phyloP scores from a whole-genome alignment of 2,797 vertebrate genomes.

The Schizopygopsis pylzovi region DNA sequence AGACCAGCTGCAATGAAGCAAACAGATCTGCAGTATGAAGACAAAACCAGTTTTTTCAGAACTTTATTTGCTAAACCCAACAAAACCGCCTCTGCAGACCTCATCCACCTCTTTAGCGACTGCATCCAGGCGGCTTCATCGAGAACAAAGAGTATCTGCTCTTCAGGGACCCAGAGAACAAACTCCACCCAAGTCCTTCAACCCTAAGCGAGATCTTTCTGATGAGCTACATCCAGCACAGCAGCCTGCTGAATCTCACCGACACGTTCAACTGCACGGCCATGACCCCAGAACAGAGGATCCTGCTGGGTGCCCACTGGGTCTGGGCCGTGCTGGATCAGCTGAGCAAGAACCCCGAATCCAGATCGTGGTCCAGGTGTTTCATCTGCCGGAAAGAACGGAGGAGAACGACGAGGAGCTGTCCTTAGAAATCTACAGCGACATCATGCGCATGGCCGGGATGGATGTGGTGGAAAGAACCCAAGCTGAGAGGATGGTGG shows the following conservation, averaged over 20 bases:
- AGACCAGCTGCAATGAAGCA: slow-evolving; percentile 49
- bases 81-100: slow-evolving; percentile 49
- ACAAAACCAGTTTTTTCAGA: slow-evolving; percentile 51
- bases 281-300: slow-evolving; percentile 75
- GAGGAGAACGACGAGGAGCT: slow-evolving; percentile 29
- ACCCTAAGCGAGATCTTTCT: slow-evolving; percentile 77
- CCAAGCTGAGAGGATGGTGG: slow-evolving; percentile 71
- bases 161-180: slow-evolving; percentile 76
- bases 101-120: slow-evolving; percentile 70
- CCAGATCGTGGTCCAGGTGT: slow-evolving; percentile 76
- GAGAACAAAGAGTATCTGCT: slow-evolving; percentile 76
- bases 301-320: slow-evolving; percentile 80
- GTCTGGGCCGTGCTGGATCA: slow-evolving; percentile 77
- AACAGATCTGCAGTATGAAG: slow-evolving; percentile 23
- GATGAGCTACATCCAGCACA: slow-evolving; percentile 79
- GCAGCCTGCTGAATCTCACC: slow-evolving; percentile 67
- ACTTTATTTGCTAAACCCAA: slow-evolving; percentile 34
- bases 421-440: slow-evolving; percentile 47
- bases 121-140: slow-evolving; percentile 70
- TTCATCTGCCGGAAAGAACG: slow-evolving; percentile 63
- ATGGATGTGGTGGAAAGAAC: slow-evolving; percentile 65
- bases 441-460: slow-evolving; percentile 71
- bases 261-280: slow-evolving; percentile 75
- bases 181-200: slow-evolving; percentile 67
- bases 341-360: slow-evolving; percentile 72